These are phyloP conservation scores for Acyrthosiphon pisum DNA, from an alignment of 1,140 invertebrate species.

Conservation along the genomic window DNA sequence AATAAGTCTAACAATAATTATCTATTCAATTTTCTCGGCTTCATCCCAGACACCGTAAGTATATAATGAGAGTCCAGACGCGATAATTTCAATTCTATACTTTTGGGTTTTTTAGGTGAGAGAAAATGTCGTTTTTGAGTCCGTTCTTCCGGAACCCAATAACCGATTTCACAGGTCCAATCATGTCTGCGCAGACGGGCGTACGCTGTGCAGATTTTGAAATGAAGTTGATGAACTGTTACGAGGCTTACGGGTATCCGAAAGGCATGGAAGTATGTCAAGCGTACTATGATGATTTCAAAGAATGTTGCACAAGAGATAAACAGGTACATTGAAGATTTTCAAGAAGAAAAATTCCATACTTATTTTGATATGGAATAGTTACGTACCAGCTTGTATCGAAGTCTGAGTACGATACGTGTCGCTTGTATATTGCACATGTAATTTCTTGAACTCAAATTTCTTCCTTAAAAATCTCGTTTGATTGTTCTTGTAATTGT, in stretches of 20 bases:
- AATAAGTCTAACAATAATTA: neutral
- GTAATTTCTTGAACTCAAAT: no score
- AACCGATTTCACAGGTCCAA: conserved; percentile 71
- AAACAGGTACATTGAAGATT: conserved; percentile 69
- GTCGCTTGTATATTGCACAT: no score
- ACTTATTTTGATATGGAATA: no score
- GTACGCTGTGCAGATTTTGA: conserved; percentile 72
- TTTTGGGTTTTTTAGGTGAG: neutral
- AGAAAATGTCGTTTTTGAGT: conserved; percentile 58
- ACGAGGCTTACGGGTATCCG: conserved; percentile 76
- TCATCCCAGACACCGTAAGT: neutral
- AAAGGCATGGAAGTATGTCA: conserved; percentile 68
- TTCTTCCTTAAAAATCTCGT: no score
- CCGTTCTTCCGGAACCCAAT: conserved; percentile 72
- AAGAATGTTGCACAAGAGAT: conserved; percentile 69
- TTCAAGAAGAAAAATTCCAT: no score
- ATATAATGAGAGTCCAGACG: neutral
- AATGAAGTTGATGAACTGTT: conserved; percentile 72
- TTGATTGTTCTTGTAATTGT: neutral
- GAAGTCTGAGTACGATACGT: no score
- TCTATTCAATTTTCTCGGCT: neutral
- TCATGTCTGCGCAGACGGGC: conserved; percentile 70
- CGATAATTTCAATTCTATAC: neutral
- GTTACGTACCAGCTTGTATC: no score
- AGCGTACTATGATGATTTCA: conserved; percentile 70